Evolutionary conservation across 2,797 vertebrate species (phyloP), one percentile per base, ranked within the genome.

Genomic region (Melanogrammus aeglefinus): DNA sequence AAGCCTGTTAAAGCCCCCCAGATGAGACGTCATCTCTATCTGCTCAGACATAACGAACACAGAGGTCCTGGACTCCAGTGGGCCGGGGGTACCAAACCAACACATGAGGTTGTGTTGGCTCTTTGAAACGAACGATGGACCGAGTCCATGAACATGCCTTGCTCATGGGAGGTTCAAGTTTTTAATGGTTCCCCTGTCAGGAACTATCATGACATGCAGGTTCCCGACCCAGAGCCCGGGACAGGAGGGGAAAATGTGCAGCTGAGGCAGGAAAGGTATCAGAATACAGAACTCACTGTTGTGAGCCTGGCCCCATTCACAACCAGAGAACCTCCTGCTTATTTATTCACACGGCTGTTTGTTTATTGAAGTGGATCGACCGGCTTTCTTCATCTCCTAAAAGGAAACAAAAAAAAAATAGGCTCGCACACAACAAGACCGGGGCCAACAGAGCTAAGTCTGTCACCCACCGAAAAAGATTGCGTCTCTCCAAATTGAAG

Each of bases 331-430:
- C 88, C 87, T 82, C 82, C 80, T 78, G 89, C 86, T 90, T 91
- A 92, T 94, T 92, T 92, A 93, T 91, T 87, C 92, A 90, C 87
- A 90, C 88, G 36, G 82, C 86, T 85, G 90, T 93, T 92, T 94
- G 91, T 93, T 93, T 93, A 93, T 89, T 86, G 84, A 90, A 84
- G 86, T 84, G 86, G 86, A 92, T 90, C 77, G 85, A 85, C 89
- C 85, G 85, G 90, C 82, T 88, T 92, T 90, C 81, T 90, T 89
- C 88, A 86, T 91, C 88, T 88, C 80, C 84, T 81, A 72, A 86
- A 88, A 83, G 78, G 87, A 90, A 91, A 86, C 88, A 89, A 91
- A 84, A 86, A 90, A 86, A 87, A 90, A 91, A 84, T 85, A 91
- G 84, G 73, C 82, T 47, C 76, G 78, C 87, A n/a, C 76, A 76